Base-by-base conservation (phyloP, 30 jellyfish, hydroid and myxozoan species). In the Hydractinia symbiolongicarpus region DNA sequence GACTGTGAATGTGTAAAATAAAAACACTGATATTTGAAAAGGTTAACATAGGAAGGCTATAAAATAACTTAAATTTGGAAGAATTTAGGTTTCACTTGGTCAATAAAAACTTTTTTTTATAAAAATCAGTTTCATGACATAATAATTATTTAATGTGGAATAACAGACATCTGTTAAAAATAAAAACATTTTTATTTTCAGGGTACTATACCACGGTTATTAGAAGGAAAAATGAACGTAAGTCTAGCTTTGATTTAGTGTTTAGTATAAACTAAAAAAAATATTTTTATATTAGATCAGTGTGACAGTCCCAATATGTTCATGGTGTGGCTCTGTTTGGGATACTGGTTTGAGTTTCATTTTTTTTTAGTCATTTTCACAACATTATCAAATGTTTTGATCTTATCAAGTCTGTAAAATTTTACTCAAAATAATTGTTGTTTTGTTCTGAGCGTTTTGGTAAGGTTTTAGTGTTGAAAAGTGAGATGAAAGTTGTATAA, bases 171-270 rank as follows among this genome's bases (percentile, higher is more conserved):
- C 8, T 19, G 16, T 8, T 6, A 8, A n/a, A 19, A 7, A 55
- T 40, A 56, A 51, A 19, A 51, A 61, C 15, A 8, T 57, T 51
- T 55, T 7, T 14, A 1, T 4, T 54, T 61, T 40, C 66, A 90
- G 98, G 98, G 98, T 3, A 93, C 94, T 10, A 93, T 93, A 21
- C 98, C 98, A 5, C 85, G 82, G 19, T 88, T 93, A 8, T 86
- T 93, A 5, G 98, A 93, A 78, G 98, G 98, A 50, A 84, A 83
- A 68, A 93, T 86, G 88, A 86, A 83, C 76, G 98, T 93, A 81
- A 69, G 96, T 84, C 1, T 9, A 30, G 44, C 9, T 64, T 64
- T 64, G 7, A 13, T 64, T 64, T 64, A 6, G 7, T 64, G 17
- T 58, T 58, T 16, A 58, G 69, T 58, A 13, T 58, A 11, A 1